phyloP scores from a whole-genome alignment of 1,140 invertebrate genomes.

The Bombus cullumanus region DNA sequence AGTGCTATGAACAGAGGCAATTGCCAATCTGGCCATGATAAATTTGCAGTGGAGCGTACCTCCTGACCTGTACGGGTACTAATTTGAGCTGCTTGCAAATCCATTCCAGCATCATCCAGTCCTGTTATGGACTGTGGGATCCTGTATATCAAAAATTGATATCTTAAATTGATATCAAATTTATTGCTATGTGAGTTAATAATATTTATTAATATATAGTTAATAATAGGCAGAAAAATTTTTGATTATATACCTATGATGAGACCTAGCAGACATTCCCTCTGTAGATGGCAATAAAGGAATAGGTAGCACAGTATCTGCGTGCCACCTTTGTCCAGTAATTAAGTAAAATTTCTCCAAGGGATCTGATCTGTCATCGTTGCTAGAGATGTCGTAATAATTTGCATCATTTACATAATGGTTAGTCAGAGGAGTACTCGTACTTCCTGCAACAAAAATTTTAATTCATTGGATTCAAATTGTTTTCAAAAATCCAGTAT shows the following conservation, averaged over 20 bases:
- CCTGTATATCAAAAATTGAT: constrained; percentile 60
- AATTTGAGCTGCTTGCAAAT: constrained; percentile 79
- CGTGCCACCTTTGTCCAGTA: constrained; percentile 73
- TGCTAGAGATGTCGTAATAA: constrained; percentile 67
- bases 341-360: constrained; percentile 75
- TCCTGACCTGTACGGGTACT: constrained; percentile 76
- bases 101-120: constrained; percentile 83
- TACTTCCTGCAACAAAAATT: constrained; percentile 69
- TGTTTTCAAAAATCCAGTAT: neutral
- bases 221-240: neutral
- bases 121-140: constrained; percentile 81
- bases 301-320: constrained; percentile 73
- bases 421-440: constrained; percentile 65
- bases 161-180: constrained; percentile 8
- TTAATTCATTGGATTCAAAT: neutral
- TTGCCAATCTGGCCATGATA: constrained; percentile 82
- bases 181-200: neutral
- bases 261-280: constrained; percentile 81
- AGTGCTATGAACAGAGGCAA: constrained; percentile 79
- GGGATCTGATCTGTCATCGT: constrained; percentile 67
- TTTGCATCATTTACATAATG: constrained; percentile 68
- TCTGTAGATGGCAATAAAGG: constrained; percentile 74
- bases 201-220: neutral
- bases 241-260: constrained; percentile 74
- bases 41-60: constrained; percentile 73